phyloP scores from a whole-genome alignment of 2,113 vertebrate species.

The Zosterops pallidus region DNA sequence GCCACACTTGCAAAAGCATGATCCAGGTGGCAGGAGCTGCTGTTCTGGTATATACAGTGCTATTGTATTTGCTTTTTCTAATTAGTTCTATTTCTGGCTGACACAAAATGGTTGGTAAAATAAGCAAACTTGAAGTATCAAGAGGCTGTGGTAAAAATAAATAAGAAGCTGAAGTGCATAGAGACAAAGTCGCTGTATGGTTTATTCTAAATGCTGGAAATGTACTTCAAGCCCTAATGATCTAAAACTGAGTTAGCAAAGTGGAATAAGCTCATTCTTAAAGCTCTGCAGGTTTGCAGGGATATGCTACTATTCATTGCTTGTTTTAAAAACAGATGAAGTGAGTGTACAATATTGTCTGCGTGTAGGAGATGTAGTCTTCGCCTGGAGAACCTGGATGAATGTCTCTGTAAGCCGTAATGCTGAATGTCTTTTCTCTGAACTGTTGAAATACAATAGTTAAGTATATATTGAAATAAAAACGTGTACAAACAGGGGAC shows the following conservation, averaged over 20 bases:
- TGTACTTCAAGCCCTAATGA: background rate
- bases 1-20: accelerated
- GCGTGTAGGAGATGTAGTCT: background rate
- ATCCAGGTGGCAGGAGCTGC: background rate
- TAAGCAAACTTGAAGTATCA: background rate
- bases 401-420: accelerated
- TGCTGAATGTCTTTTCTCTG: background rate
- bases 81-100: background rate
- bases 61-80: background rate
- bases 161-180: background rate
- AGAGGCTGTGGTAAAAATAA: background rate
- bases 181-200: background rate
- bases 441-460: background rate
- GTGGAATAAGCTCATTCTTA: background rate
- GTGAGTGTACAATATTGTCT: background rate
- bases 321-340: background rate
- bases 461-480: background rate
- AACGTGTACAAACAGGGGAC: accelerated
- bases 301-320: background rate
- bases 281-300: background rate
- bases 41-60: background rate
- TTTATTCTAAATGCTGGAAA: background rate
- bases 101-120: background rate
- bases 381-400: background rate
- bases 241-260: background rate